Conservation (phyloP, 2,113 vertebrate genomes). For the Lophotis ruficrista region DNA sequence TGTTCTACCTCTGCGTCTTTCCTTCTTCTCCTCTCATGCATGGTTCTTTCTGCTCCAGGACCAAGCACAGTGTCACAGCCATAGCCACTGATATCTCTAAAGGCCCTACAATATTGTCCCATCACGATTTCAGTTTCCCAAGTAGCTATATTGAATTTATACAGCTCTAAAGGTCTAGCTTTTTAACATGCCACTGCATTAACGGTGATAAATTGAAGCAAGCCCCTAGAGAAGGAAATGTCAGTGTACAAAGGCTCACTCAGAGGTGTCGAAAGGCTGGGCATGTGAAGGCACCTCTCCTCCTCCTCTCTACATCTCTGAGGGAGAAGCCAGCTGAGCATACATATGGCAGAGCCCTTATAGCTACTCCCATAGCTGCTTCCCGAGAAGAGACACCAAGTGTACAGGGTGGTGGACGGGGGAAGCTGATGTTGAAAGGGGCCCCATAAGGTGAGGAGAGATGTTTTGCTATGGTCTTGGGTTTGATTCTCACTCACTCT, state of each 20-base stretch:
- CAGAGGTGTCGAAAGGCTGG: background rate
- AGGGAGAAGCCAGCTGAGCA: background rate
- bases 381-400: background rate
- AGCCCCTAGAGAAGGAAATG: background rate
- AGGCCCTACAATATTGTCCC: background rate
- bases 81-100: background rate
- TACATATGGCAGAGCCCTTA: background rate
- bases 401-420: rapidly evolving
- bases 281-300: background rate
- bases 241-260: background rate
- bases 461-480: background rate
- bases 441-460: background rate
- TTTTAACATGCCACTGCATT: background rate
- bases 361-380: background rate
- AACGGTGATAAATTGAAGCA: background rate
- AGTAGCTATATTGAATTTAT: background rate
- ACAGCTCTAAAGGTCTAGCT: background rate
- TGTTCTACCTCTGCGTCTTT: background rate
- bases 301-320: background rate
- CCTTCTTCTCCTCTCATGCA: background rate
- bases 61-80: rapidly evolving
- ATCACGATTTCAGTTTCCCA: background rate
- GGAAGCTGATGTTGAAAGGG: background rate
- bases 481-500: background rate
- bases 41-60: background rate